Evolutionary conservation across 2,888 invertebrate genomes (phyloP), one percentile per base, ranked within the genome.

Genomic region (Chymomyza amoena): DNA sequence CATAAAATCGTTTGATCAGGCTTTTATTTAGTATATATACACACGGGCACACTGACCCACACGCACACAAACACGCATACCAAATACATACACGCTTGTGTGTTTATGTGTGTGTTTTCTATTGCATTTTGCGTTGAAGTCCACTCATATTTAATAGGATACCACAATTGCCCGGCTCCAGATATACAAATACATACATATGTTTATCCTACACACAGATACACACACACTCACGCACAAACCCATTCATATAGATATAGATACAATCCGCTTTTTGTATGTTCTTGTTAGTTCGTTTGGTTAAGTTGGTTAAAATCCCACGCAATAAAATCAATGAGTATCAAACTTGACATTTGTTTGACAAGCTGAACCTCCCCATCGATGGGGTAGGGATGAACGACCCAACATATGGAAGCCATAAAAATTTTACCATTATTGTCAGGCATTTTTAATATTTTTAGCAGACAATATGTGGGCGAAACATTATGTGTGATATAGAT

Each of bases 1-100:
- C 76, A 79, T 81, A 72, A 81, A 79, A 84, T 68, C 77, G 81
- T 86, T 81, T 69, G 69, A 63, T 64, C 54, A 68, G 72, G 69
- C 52, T 66, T n/a, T 59, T 63, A 57, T n/a, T n/a, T n/a, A n/a
- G n/a, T n/a, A n/a, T 25, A 61, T 20, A 64, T 45, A 60, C 62
- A 52, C 28, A 64, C 64, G 64, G 66, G 68, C 71, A 54, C 39
- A 64, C 65, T 65, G 60, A 65, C 45, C 62, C 57, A 68, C 57
- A 57, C 59, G n/a, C 15, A 52, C 59, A 18, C 51, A 71, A 16
- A 51, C 20, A 63, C 15, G 20, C 20, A 52, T 50, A 52, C 36
- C 64, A 51, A 52, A 39, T 16, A 18, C 39, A 16, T 60, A 25
- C 10, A 45, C 25, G 4, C 45, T 20, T 15, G 10, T 52, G 25